Percentiles rank a stretch among this genome's conserved stretches.
These are phyloP conservation scores for Umimayanthus kanabou DNA, from an alignment of 92 coral and sea anemone species.

Conservation along the genomic window DNA sequence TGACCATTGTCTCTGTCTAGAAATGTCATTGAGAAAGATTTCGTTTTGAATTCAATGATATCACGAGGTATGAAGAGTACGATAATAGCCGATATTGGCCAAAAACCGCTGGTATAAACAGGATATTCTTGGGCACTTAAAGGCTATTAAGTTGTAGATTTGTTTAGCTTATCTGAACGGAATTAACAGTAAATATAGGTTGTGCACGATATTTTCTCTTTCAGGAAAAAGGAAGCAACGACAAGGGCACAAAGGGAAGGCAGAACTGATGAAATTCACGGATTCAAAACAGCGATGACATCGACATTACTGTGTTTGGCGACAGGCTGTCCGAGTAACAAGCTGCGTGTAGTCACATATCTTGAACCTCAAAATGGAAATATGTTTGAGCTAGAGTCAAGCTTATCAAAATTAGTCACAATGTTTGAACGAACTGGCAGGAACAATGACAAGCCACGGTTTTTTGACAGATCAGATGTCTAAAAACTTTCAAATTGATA, in stretches of 20 bases:
- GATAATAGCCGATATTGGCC: conserved; percentile 44
- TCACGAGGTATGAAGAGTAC: conserved; percentile 14
- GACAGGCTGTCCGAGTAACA: conserved; percentile 22
- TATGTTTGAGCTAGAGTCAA: conserved; percentile 25
- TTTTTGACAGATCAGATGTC: conserved; percentile 36
- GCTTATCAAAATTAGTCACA: conserved; percentile 31
- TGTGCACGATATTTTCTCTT: conserved; percentile 35
- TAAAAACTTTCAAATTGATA: neutral
- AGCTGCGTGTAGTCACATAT: conserved; percentile 19
- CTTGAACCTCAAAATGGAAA: conserved; percentile 41
- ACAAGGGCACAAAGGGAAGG: conserved; percentile 18
- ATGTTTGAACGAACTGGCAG: conserved; percentile 17
- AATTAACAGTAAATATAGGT: conserved; percentile 66
- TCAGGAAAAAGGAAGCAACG: conserved; percentile 28
- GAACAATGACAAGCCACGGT: conserved; percentile 24
- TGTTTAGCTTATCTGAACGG: conserved; percentile 74
- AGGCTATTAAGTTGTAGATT: conserved; percentile 72
- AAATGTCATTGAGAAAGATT: conserved; percentile 4
- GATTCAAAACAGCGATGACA: neutral
- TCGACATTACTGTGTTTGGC: neutral
- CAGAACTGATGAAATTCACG: conserved; percentile 25
- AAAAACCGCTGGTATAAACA: conserved; percentile 73
- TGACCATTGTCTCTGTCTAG: neutral
- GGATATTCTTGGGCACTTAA: conserved; percentile 66
- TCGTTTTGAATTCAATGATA: conserved; percentile 15